Evolutionary conservation across 2,113 vertebrate genomes (phyloP).

Genomic region (Machaerirhynchus nigripectus): DNA sequence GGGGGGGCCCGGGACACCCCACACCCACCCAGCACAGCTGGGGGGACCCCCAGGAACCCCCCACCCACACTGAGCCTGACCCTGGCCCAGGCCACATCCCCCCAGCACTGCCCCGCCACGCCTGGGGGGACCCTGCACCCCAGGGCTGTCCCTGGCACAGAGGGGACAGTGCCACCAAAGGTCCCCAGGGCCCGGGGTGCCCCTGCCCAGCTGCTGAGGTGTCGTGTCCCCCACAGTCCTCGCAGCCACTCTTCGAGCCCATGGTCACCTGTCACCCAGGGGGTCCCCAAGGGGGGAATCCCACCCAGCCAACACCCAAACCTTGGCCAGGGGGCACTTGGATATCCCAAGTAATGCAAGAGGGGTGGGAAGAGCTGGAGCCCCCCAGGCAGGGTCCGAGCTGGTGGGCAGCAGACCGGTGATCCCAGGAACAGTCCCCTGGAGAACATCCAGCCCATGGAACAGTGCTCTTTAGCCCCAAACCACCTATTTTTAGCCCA

Average conservation of each 20-base stretch:
- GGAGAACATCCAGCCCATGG: neutral
- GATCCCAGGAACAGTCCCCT: rapidly evolving
- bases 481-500: rapidly evolving
- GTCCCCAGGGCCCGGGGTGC: rapidly evolving
- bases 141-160: rapidly evolving
- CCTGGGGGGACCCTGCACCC: too few relatives aligned
- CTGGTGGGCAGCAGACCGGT: neutral
- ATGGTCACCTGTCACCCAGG: rapidly evolving
- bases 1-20: neutral
- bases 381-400: too few relatives aligned
- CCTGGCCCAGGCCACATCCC: neutral
- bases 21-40: neutral
- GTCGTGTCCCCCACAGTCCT: too few relatives aligned
- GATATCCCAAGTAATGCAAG: rapidly evolving
- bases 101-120: neutral
- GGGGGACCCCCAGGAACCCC: neutral
- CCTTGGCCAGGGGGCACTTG: rapidly evolving
- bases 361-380: neutral
- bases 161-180: neutral
- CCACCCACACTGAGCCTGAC: rapidly evolving
- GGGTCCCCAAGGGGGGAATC: rapidly evolving
- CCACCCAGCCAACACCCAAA: neutral
- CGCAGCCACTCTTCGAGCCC: neutral
- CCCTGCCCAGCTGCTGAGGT: neutral
- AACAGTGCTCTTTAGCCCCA: rapidly evolving